Evolutionary conservation across 30 jellyfish, hydroid and myxozoan genomes (phyloP).

Genomic region (Clytia hemisphaerica): DNA sequence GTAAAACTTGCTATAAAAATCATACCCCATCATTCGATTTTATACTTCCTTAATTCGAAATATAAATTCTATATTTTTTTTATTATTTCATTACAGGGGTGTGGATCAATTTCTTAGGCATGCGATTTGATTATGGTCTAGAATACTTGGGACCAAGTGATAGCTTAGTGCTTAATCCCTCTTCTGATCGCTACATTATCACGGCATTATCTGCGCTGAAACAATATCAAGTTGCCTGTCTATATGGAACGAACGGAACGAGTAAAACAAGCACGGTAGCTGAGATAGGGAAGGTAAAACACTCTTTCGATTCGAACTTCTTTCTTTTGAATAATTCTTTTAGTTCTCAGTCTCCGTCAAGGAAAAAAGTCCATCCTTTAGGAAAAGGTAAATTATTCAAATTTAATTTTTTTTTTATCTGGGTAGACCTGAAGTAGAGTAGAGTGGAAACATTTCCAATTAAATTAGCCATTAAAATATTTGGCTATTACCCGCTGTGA

Average conservation of each 20-base stretch:
- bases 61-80: neutral
- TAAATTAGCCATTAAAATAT: too few relatives aligned
- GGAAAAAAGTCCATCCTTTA: too few relatives aligned
- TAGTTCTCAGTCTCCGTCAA: too few relatives aligned
- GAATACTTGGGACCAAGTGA: neutral
- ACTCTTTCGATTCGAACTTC: neutral
- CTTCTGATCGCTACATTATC: neutral
- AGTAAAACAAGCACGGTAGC: neutral
- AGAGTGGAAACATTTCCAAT: too few relatives aligned
- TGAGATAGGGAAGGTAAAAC: neutral
- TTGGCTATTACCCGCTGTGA: too few relatives aligned
- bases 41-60: too few relatives aligned
- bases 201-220: neutral
- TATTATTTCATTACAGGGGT: neutral
- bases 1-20: too few relatives aligned
- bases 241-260: neutral
- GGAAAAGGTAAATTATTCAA: too few relatives aligned
- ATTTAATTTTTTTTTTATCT: too few relatives aligned
- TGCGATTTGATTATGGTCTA: neutral
- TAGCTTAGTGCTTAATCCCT: neutral
- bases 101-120: neutral
- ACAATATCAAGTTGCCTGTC: constrained; percentile 11
- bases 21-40: too few relatives aligned
- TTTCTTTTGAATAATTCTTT: neutral
- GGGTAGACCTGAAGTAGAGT: too few relatives aligned